phyloP scores from a whole-genome alignment of 2,797 vertebrate genomes.

The Protonibea diacanthus region DNA sequence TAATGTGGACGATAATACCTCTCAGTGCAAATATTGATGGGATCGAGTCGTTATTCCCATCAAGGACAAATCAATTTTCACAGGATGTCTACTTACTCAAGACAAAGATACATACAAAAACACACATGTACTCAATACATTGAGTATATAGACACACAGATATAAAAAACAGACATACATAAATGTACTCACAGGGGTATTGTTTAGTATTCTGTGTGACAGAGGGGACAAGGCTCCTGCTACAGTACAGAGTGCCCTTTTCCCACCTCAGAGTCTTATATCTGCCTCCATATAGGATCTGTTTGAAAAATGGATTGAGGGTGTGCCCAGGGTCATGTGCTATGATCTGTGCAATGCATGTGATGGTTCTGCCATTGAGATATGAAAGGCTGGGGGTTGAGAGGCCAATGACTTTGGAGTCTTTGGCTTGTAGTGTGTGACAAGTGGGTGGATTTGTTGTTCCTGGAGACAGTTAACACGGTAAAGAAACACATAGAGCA shows the following conservation, averaged over 20 bases:
- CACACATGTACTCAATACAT: not conserved
- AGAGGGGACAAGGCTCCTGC: not conserved
- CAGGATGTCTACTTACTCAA: not conserved
- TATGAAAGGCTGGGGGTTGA: not conserved
- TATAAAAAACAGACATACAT: not conserved
- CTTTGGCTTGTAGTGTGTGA: not conserved
- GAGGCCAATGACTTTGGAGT: not conserved
- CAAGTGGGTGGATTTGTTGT: constrained; percentile 12
- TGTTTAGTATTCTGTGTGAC: not conserved
- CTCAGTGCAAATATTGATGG: constrained; percentile 16
- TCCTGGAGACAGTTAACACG: not conserved
- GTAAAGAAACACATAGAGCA: not conserved
- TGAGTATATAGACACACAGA: not conserved
- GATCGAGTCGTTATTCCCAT: not conserved
- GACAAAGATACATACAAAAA: not conserved
- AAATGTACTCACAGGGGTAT: not conserved
- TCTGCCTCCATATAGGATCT: not conserved
- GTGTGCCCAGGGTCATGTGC: constrained; percentile 9
- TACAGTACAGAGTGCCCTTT: not conserved
- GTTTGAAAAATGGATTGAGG: constrained; percentile 34
- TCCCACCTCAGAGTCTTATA: constrained; percentile 14
- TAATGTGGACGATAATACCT: constrained; percentile 44
- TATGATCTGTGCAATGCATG: constrained; percentile 41
- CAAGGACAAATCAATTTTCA: constrained; percentile 6
- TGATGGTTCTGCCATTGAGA: constrained; percentile 39